Conservation (phyloP, 2,113 vertebrate species). For the Myodes glareolus region DNA sequence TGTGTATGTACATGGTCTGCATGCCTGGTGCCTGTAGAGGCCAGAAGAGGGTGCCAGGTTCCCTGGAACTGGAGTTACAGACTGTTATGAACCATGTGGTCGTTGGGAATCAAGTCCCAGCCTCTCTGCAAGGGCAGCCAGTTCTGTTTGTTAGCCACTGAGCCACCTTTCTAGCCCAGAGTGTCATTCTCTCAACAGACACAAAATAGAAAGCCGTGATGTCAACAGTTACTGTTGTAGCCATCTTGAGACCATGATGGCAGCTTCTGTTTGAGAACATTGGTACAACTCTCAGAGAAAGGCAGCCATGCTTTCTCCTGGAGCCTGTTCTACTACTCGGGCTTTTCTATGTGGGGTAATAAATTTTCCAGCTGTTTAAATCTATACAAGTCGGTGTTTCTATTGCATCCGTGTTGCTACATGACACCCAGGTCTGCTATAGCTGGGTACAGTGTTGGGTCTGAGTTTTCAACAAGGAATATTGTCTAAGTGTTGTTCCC, state of each 20-base stretch:
- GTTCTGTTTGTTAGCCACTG: neutral
- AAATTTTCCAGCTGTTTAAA: neutral
- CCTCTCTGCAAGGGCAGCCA: too few relatives aligned
- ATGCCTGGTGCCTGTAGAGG: too few relatives aligned
- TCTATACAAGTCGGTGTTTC: too few relatives aligned
- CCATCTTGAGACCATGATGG: neutral
- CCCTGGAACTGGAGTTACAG: too few relatives aligned
- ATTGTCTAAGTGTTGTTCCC: neutral
- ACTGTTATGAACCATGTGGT: too few relatives aligned
- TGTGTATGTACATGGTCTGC: too few relatives aligned
- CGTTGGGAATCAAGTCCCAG: neutral
- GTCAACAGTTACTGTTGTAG: neutral
- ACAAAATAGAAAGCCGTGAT: neutral
- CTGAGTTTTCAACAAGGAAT: neutral
- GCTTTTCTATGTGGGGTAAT: neutral
- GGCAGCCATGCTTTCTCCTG: neutral
- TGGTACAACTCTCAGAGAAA: neutral
- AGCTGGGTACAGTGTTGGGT: neutral
- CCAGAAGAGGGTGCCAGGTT: too few relatives aligned
- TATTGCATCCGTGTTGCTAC: too few relatives aligned
- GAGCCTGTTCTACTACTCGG: neutral
- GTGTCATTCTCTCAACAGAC: neutral
- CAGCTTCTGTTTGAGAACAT: neutral
- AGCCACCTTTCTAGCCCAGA: neutral
- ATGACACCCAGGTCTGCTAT: accelerated